Evolutionary conservation across 2,113 vertebrate genomes (phyloP).

Genomic region (Corydoras maculifer): DNA sequence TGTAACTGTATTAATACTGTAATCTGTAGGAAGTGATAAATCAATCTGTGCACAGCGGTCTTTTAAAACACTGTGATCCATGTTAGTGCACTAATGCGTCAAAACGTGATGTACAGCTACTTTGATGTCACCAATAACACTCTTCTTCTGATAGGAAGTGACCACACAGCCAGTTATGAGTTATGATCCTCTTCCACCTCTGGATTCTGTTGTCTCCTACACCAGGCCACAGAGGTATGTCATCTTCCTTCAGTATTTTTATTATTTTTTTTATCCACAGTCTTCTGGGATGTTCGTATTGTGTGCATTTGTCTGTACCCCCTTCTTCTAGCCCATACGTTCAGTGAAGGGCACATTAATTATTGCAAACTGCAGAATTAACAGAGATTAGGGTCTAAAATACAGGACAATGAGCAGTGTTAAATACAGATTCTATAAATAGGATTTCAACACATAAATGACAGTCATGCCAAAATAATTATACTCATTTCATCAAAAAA

Average conservation of each 20-base stretch:
- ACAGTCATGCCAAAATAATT: constrained; percentile 15
- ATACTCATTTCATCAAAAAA: background rate
- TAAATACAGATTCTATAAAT: background rate
- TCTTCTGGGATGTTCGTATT: background rate
- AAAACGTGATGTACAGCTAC: background rate
- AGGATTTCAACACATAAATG: background rate
- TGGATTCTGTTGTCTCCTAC: constrained; percentile 84
- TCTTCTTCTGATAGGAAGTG: constrained; percentile 75
- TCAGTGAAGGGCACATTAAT: too few species aligned
- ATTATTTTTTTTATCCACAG: background rate
- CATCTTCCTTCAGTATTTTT: background rate
- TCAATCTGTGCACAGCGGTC: too few species aligned
- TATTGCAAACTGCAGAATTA: too few species aligned
- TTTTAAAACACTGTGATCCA: too few species aligned
- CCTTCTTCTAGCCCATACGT: too few species aligned
- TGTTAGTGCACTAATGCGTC: background rate
- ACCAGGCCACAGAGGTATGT: constrained; percentile 83
- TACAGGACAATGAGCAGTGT: background rate
- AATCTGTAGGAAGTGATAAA: too few species aligned
- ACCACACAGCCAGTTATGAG: constrained; percentile 89
- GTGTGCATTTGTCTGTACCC: too few species aligned
- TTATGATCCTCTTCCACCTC: constrained; percentile 88
- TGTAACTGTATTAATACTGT: background rate
- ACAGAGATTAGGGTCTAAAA: too few species aligned
- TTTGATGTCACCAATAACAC: too few species aligned